Conservation (phyloP, 2,888 invertebrate genomes). For the Falcaria lacertinaria region DNA sequence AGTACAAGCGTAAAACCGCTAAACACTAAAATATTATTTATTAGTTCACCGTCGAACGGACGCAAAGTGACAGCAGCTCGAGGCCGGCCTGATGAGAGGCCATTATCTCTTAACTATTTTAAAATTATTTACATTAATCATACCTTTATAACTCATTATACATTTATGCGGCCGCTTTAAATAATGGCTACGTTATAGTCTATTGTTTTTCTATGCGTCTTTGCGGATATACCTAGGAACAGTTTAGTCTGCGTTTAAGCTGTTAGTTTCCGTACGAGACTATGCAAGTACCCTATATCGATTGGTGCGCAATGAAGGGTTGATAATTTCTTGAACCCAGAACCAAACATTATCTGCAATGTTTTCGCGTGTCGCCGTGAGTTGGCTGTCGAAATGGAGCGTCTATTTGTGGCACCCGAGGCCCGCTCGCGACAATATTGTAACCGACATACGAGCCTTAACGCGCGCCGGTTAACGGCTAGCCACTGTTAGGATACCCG, state of each 20-base stretch:
- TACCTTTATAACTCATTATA: neutral
- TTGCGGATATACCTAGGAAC: neutral
- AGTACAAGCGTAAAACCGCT: conserved; percentile 48
- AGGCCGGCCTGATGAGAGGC: conserved; percentile 40
- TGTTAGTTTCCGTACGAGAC: too few relatives aligned
- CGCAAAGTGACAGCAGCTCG: conserved; percentile 42
- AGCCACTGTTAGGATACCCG: conserved; percentile 30
- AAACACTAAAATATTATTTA: conserved; percentile 67
- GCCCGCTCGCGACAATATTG: conserved; percentile 74
- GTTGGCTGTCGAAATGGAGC: conserved; percentile 73
- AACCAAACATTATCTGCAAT: conserved; percentile 57
- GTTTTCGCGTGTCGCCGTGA: conserved; percentile 69
- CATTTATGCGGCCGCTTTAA: neutral
- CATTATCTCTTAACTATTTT: conserved; percentile 18
- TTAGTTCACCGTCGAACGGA: conserved; percentile 46
- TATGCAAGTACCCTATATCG: conserved; percentile 7
- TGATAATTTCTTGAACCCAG: conserved; percentile 46
- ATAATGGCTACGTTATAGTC: neutral
- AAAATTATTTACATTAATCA: neutral
- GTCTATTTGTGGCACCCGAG: conserved; percentile 75
- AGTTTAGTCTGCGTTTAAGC: neutral
- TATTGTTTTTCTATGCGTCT: neutral
- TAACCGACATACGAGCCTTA: conserved; percentile 59
- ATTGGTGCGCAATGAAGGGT: conserved; percentile 23
- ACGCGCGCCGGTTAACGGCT: conserved; percentile 47